Percentiles rank a stretch among this genome's conserved stretches.
phyloP scores from a whole-genome alignment of 2,888 invertebrate species.

The Epiblema foenella region DNA sequence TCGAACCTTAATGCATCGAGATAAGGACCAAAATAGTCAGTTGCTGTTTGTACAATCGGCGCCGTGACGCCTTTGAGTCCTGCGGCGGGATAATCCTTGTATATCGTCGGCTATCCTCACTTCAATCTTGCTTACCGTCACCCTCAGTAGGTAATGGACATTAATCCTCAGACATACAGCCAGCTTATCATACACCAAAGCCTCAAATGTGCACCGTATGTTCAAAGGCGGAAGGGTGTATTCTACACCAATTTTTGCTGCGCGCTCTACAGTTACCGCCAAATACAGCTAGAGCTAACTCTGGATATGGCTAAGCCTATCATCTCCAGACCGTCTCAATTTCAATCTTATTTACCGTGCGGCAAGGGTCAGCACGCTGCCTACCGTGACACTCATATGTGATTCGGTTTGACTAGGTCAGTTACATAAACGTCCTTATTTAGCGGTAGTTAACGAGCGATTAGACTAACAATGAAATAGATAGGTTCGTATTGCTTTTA shows the following conservation, averaged over 20 bases:
- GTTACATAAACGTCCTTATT: slow-evolving; percentile 47
- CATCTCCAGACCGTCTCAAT: slow-evolving; percentile 60
- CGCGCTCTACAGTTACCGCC: neutral
- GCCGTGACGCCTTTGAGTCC: neutral
- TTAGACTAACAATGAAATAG: slow-evolving; percentile 34
- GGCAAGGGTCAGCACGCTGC: too few species aligned
- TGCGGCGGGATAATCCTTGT: slow-evolving; percentile 27
- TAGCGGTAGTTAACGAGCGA: slow-evolving; percentile 31
- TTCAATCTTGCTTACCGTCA: slow-evolving; percentile 18
- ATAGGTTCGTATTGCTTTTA: slow-evolving; percentile 17
- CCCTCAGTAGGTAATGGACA: slow-evolving; percentile 7
- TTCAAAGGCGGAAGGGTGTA: neutral
- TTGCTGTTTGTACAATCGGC: neutral
- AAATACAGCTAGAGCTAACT: slow-evolving; percentile 29
- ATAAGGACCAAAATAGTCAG: neutral
- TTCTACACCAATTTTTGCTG: neutral
- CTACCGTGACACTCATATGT: slow-evolving; percentile 20
- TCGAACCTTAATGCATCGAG: neutral
- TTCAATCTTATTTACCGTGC: slow-evolving; percentile 8
- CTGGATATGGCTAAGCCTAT: slow-evolving; percentile 53
- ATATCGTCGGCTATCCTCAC: slow-evolving; percentile 21
- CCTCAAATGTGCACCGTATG: neutral
- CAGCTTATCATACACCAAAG: neutral
- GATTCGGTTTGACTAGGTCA: slow-evolving; percentile 39
- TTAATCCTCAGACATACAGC: slow-evolving; percentile 6